These are phyloP conservation scores for Echinarachnius parma DNA, from an alignment of 53 echinoderm and acorn worm genomes.

Conservation along the genomic window DNA sequence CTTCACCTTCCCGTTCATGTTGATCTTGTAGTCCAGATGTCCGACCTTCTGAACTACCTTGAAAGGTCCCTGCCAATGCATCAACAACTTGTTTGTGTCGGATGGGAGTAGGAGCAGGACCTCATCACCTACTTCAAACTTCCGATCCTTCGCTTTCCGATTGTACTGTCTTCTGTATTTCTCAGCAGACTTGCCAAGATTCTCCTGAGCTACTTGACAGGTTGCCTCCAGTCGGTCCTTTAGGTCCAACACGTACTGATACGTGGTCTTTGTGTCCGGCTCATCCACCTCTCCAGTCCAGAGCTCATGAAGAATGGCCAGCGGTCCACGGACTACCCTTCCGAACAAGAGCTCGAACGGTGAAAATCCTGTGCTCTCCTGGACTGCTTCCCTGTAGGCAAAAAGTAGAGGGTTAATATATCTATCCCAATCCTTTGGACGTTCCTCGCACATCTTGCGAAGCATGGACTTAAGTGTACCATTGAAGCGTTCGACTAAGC, in stretches of 20 bases:
- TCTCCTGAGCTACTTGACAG: no score
- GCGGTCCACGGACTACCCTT: slow-evolving; percentile 33
- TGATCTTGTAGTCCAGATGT: slow-evolving; percentile 4
- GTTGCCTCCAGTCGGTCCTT: no score
- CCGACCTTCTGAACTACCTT: slow-evolving; percentile 1
- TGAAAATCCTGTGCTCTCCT: slow-evolving; percentile 36
- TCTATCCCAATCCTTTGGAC: slow-evolving; percentile 38
- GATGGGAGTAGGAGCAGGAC: slow-evolving; percentile 35
- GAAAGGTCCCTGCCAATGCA: no score
- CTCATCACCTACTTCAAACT: slow-evolving; percentile 39
- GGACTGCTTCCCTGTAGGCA: slow-evolving; percentile 33
- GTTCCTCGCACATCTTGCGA: slow-evolving; percentile 21
- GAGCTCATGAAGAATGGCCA: slow-evolving; percentile 30
- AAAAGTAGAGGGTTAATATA: slow-evolving; percentile 24
- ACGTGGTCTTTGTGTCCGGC: slow-evolving; percentile 24
- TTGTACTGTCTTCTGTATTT: slow-evolving; percentile 14
- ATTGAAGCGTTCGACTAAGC: slow-evolving; percentile 14
- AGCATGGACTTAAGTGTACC: slow-evolving; percentile 21
- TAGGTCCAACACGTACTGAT: slow-evolving; percentile 9
- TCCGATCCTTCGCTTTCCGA: slow-evolving; percentile 3
- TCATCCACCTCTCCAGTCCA: slow-evolving; percentile 24
- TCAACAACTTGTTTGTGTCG: slow-evolving; percentile 17
- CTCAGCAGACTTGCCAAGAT: no score
- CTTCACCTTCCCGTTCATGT: slow-evolving; percentile 7
- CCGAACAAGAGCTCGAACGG: slow-evolving; percentile 36